Base-by-base conservation (phyloP, 2,113 vertebrate genomes). In the Leptodactylus fuscus region DNA sequence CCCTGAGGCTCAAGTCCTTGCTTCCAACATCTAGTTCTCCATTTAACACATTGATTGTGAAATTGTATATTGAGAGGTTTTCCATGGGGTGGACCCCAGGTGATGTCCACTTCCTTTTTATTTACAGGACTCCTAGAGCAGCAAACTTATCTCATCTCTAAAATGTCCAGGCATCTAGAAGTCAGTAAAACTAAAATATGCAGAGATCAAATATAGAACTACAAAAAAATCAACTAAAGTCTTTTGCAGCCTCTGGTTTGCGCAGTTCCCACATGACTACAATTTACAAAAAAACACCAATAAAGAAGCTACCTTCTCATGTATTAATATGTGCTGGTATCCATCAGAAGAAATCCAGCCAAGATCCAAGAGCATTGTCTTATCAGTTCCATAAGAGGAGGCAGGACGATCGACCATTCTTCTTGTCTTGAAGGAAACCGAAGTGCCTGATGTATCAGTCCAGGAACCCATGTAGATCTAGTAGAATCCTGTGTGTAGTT, bases 1-100 rank as follows among this genome's bases (percentile, higher is more conserved):
- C 93, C 81, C 85, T 89, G 87, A 93, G 85, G 4, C 90, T 89
- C 29, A 85, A 77, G 1, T 87, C 82, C 0, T 22, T 76, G 0
- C 10, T 76, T 0, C 44, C 71, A 32, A 82, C 90, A 53, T 87
- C 85, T 29, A 55, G 67, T 65, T 86, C 80, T 51, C 16, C 10
- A 22, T 73, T 69, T 53, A 86, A 86, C 49, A 73, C 84, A 1
- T 79, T 51, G 62, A 48, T 36, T 41, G 76, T 86, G 78, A 86
- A 65, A 86, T 86, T 86, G 84, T 73, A 86, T 41, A 36, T 44
- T 29, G 67, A 74, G 20, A 84, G 34, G 70, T 84, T 87, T 76
- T 86, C 87, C 87, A 88, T 88, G 76, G 74, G 85, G 76, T 53
- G 74, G 77, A 55, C 41, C 58, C 77, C 62, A 70, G 49, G 18